phyloP scores from a whole-genome alignment of 2,888 invertebrate genomes.

The Tenthredo mesomela region DNA sequence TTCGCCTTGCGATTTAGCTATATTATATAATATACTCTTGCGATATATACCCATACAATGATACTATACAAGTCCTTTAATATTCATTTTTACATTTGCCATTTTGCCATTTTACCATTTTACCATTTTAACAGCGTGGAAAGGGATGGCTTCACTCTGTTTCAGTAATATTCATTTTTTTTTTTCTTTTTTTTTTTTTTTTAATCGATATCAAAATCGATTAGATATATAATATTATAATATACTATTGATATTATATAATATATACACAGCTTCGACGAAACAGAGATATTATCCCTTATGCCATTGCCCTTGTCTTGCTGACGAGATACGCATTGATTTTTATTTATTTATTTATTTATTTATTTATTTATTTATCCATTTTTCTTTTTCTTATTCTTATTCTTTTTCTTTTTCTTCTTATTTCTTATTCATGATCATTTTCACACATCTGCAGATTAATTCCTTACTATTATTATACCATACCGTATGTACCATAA shows the following conservation, averaged over 20 bases:
- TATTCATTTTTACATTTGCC: not conserved
- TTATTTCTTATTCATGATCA: not conserved
- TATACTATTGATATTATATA: not conserved
- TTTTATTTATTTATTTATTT: not conserved
- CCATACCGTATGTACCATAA: not conserved
- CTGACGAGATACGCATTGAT: not conserved
- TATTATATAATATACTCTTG: constrained; percentile 18
- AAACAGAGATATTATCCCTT: not conserved
- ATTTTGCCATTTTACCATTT: not conserved
- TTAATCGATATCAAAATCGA: not conserved
- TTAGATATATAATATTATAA: not conserved
- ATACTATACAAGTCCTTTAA: constrained; percentile 28
- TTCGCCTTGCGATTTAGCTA: not conserved
- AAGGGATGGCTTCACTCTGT: not conserved
- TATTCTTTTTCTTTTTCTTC: no score
- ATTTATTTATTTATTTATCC: no score
- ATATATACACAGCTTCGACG: not conserved
- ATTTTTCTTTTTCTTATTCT: not conserved
- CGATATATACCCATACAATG: constrained; percentile 26
- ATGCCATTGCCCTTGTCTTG: no score
- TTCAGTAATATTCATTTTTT: not conserved
- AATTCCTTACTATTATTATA: not conserved
- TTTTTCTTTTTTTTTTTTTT: no score
- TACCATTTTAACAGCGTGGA: not conserved
- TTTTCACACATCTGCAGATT: not conserved